phyloP scores from a whole-genome alignment of 2,113 vertebrate species.

The Prionailurus viverrinus region DNA sequence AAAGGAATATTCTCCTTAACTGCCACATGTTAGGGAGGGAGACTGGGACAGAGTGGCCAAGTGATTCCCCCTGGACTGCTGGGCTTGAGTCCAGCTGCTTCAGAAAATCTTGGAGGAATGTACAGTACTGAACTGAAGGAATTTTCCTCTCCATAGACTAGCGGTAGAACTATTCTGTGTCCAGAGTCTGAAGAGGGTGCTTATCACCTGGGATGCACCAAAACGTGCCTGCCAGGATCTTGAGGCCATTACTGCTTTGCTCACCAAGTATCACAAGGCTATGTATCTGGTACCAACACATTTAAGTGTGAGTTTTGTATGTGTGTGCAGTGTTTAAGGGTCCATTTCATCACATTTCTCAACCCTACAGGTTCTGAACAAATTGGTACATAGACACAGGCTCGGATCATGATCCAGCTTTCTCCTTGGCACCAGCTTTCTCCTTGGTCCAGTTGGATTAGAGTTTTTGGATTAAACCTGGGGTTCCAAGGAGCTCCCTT shows the following conservation, averaged over 20 bases:
- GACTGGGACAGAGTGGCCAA: slow-evolving; percentile 50
- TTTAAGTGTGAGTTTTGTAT: neutral
- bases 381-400: neutral
- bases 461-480: neutral
- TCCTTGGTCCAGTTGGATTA: neutral
- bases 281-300: neutral
- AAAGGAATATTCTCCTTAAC: slow-evolving; percentile 68
- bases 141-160: neutral
- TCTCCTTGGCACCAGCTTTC: neutral
- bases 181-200: neutral
- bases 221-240: neutral
- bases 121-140: slow-evolving; percentile 58
- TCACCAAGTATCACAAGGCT: neutral
- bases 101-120: slow-evolving; percentile 30
- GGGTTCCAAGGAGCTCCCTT: neutral
- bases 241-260: neutral
- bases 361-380: neutral
- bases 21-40: slow-evolving; percentile 65
- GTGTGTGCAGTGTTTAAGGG: neutral
- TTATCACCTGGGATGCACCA: accelerated
- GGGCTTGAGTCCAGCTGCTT: slow-evolving; percentile 62
- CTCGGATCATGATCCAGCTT: neutral
- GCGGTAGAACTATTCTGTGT: neutral
- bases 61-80: slow-evolving; percentile 62
- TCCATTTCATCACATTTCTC: neutral